A percentile compares a stretch with the other conserved stretches of the same genome.
These are phyloP conservation scores for Eristalis pertinax DNA, from an alignment of 2,888 invertebrate species.

Conservation along the genomic window DNA sequence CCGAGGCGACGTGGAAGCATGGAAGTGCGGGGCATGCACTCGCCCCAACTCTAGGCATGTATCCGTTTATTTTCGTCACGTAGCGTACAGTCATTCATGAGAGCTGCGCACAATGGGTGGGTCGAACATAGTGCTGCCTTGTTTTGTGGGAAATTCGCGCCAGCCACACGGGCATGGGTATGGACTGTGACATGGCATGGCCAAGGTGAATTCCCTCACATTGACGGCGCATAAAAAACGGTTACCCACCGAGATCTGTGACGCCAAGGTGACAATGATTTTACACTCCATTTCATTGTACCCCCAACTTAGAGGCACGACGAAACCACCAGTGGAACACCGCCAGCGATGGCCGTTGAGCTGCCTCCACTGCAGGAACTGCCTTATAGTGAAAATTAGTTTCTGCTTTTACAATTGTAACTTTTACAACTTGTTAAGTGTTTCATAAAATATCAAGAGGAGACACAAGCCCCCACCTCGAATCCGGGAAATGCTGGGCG, in stretches of 20 bases:
- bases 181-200: conserved; percentile 7
- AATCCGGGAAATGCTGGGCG: conserved; percentile 10
- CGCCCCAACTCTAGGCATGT: conserved; percentile 9
- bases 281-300: conserved; percentile 27
- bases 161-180: neutral
- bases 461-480: conserved; percentile 19
- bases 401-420: conserved; percentile 29
- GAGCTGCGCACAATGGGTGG: conserved; percentile 5
- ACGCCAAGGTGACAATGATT: conserved; percentile 45
- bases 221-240: conserved; percentile 19
- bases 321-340: neutral
- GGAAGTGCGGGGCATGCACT: conserved; percentile 28
- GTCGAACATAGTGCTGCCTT: neutral
- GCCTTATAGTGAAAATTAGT: conserved; percentile 15
- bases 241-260: conserved; percentile 31
- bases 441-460: conserved; percentile 38
- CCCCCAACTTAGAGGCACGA: conserved; percentile 30
- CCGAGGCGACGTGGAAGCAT: neutral
- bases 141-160: conserved; percentile 44
- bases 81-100: conserved; percentile 32
- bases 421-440: conserved; percentile 51
- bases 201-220: conserved; percentile 20
- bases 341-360: neutral
- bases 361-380: neutral
- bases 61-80: conserved; percentile 65